A percentile compares a stretch with the other conserved stretches of the same genome.
Evolutionary conservation across 1,140 invertebrate species (phyloP).

Genomic region (Danaus melanippus): DNA sequence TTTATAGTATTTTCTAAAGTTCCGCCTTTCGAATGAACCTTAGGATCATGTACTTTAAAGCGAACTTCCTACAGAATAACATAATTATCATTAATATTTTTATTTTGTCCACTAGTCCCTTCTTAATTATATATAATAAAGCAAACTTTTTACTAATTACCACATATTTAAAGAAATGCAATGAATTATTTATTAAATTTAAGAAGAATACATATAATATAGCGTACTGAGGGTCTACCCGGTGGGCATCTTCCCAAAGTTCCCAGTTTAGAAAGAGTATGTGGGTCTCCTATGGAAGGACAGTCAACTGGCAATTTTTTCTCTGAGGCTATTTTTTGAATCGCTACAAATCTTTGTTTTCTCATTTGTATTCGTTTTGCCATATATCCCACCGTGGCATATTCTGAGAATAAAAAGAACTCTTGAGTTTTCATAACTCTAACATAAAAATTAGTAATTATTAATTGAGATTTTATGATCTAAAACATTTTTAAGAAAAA

Average conservation of each 20-base stretch:
- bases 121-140: no score
- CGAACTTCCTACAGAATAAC: constrained; percentile 85
- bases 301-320: constrained; percentile 87
- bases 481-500: no score
- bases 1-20: constrained; percentile 93
- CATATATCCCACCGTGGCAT: constrained; percentile 96
- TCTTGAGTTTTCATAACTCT: neutral
- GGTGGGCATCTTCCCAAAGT: constrained; percentile 62
- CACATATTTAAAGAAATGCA: no score
- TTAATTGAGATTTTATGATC: no score
- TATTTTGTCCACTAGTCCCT: no score
- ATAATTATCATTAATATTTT: no score
- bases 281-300: constrained; percentile 78
- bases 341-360: constrained; percentile 90
- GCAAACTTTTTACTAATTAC: no score
- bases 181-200: no score
- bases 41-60: constrained; percentile 94
- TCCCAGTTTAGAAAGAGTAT: constrained; percentile 71
- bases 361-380: constrained; percentile 96
- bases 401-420: constrained; percentile 80
- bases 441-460: no score
- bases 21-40: constrained; percentile 91
- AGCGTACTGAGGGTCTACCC: constrained; percentile 61
- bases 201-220: constrained; percentile 1
- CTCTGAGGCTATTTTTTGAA: constrained; percentile 93